Evolutionary conservation across 2,888 invertebrate genomes (phyloP), one percentile per base, ranked within the genome.

Genomic region (Chirona hameri): DNA sequence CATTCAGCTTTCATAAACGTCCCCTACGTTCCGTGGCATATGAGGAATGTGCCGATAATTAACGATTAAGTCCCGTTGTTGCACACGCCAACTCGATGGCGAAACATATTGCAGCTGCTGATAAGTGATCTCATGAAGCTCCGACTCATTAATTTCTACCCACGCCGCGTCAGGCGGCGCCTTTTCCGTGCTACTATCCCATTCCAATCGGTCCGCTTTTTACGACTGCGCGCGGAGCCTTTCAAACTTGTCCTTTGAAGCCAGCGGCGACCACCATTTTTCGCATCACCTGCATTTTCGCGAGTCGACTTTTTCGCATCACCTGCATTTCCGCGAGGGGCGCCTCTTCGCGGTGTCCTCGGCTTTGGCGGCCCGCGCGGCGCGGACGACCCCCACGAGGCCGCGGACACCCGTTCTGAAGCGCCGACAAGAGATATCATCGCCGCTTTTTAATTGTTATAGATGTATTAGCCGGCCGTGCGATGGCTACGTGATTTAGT

Each of bases 251-350:
- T 24, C 65, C 27, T 65, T 27, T 27, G 27, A 65, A 24, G 65
- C 65, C 65, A n/a, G 65, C 65, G 65, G 4, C 65, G n/a, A n/a
- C 65, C n/a, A n/a, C 65, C 65, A 65, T 65, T 65, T 65, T 65
- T 65, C 65, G 65, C 65, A n/a, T 27, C 65, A 65, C 65, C 65
- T 65, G 65, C 5, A 65, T 65, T n/a, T 65, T n/a, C 24, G 27
- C 12, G 65, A 10, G n/a, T 2, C 52, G 52, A 18, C 52, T 52
- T 52, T 57, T 65, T 65, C 65, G 65, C 65, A n/a, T 27, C 65
- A 65, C 65, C 65, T 65, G 65, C 10, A 65, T 65, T n/a, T 65
- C 65, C 24, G 27, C 7, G 65, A 10, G n/a, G 65, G 0, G 72
- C 31, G 0, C 27, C 27, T 27, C 27, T 69, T 69, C 27, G 65